A percentile compares a stretch with the other conserved stretches of the same genome.
phyloP scores from a whole-genome alignment of 1,140 invertebrate species.

The Zaprionus ornatus region DNA sequence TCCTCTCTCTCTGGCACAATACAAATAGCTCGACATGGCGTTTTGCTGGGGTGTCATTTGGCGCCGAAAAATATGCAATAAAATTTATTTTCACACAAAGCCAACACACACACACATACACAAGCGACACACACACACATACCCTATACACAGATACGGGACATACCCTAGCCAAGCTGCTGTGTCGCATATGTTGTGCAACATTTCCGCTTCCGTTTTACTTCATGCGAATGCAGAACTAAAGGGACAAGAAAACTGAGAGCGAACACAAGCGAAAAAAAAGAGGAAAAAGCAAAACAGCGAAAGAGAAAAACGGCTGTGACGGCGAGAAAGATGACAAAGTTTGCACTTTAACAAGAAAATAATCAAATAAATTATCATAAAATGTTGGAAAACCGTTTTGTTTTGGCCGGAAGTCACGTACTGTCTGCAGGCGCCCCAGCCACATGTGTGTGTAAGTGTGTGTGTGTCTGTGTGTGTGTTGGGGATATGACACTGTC shows the following conservation, averaged over 20 bases:
- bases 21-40: slow-evolving; percentile 16
- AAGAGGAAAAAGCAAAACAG: neutral
- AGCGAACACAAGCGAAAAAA: slow-evolving; percentile 30
- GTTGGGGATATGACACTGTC: slow-evolving; percentile 1
- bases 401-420: slow-evolving; percentile 81
- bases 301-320: neutral
- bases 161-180: slow-evolving; percentile 27
- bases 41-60: slow-evolving; percentile 51
- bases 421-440: slow-evolving; percentile 68
- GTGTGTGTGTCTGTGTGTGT: slow-evolving; percentile 11
- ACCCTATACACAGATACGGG: neutral
- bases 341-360: slow-evolving; percentile 82
- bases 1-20: neutral
- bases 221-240: slow-evolving; percentile 8
- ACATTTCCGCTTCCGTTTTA: slow-evolving; percentile 74
- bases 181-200: slow-evolving; percentile 75
- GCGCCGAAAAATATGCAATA: slow-evolving; percentile 79
- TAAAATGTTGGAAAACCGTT: slow-evolving; percentile 77
- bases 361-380: slow-evolving; percentile 82
- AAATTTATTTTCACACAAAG: slow-evolving; percentile 68
- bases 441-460: slow-evolving; percentile 29
- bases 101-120: neutral
- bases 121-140: neutral
- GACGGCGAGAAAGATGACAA: slow-evolving; percentile 59
- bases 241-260: slow-evolving; percentile 21